phyloP scores from a whole-genome alignment of 2,888 invertebrate species.

The Frankliniella intonsa region DNA sequence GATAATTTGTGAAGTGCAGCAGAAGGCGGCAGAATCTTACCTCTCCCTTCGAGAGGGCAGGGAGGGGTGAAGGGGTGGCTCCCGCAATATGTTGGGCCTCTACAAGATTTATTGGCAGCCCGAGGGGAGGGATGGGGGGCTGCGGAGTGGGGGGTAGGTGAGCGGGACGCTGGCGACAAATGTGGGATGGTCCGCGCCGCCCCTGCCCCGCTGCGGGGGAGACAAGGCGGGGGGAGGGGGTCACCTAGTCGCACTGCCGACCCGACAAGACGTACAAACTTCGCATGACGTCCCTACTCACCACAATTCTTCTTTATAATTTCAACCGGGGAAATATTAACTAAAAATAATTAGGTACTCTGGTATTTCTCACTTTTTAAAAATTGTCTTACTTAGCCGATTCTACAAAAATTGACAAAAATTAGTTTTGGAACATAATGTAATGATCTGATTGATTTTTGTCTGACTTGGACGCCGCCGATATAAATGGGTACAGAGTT shows the following conservation, averaged over 20 bases:
- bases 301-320: too few species aligned
- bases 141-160: constrained; percentile 30
- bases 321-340: too few species aligned
- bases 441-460: too few species aligned
- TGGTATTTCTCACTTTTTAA: too few species aligned
- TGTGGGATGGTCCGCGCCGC: not conserved
- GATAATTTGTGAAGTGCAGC: constrained; percentile 24
- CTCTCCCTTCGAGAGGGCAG: not conserved
- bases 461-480: too few species aligned
- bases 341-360: too few species aligned
- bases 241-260: not conserved
- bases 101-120: constrained; percentile 18
- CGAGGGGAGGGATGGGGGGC: not conserved
- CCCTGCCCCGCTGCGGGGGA: not conserved
- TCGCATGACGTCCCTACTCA: too few species aligned
- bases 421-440: too few species aligned
- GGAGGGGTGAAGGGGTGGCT: not conserved
- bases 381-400: too few species aligned
- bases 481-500: too few species aligned
- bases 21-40: constrained; percentile 7
- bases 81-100: constrained; percentile 22
- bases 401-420: too few species aligned
- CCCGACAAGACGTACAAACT: too few species aligned
- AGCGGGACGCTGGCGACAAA: constrained; percentile 33
- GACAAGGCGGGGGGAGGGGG: not conserved